These are phyloP conservation scores for Euglossa dilemma DNA, from an alignment of 1,140 invertebrate genomes.

Conservation along the genomic window DNA sequence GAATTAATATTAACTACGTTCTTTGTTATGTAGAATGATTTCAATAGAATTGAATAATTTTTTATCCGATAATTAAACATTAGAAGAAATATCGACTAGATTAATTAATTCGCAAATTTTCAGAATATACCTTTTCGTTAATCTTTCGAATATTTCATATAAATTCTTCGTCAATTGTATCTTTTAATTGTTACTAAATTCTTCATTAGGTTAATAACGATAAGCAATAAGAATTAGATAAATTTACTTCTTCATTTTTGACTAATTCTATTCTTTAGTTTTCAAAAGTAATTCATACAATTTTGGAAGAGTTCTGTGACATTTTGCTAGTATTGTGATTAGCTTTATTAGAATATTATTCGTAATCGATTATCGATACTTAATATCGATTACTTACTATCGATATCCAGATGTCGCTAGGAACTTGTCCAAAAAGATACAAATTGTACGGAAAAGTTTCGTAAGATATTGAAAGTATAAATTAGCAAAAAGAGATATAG, in stretches of 20 bases:
- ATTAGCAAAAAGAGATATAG: background rate
- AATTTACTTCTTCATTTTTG: too few species aligned
- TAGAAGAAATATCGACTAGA: background rate
- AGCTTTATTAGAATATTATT: background rate
- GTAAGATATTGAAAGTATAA: background rate
- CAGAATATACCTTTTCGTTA: too few species aligned
- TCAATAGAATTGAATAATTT: background rate
- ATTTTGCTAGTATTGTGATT: background rate
- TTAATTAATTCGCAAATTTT: too few species aligned
- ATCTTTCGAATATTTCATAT: background rate
- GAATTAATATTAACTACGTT: too few species aligned
- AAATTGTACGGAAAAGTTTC: background rate
- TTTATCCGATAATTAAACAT: background rate
- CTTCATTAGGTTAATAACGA: background rate
- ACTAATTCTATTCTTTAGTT: background rate
- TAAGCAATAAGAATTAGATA: background rate
- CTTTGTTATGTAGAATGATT: background rate
- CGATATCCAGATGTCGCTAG: background rate
- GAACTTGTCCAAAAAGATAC: background rate
- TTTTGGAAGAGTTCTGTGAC: background rate
- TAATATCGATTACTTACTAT: background rate
- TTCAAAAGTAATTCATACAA: background rate
- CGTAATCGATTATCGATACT: background rate
- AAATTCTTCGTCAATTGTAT: background rate
- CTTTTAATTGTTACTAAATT: background rate